Conservation (phyloP, 2,113 vertebrate species). For the Drymodes brunneopygia region DNA sequence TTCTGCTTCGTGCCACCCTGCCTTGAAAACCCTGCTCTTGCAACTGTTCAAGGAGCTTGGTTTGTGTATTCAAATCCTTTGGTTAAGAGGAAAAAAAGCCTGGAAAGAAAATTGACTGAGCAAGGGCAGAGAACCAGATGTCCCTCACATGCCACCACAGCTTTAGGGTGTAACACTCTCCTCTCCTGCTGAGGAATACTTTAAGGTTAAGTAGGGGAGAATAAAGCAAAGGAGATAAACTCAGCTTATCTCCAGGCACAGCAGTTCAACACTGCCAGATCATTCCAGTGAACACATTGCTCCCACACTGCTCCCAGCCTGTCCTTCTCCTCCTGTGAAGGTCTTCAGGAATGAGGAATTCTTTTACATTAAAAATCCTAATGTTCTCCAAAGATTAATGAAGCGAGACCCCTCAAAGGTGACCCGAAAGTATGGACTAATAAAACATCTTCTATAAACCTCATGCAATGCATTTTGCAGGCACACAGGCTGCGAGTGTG, state of each 20-base stretch:
- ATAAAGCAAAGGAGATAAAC: constrained; percentile 28
- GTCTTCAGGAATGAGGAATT: not conserved
- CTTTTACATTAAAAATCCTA: not conserved
- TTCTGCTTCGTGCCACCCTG: not conserved
- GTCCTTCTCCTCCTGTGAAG: not conserved
- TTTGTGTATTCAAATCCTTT: not conserved
- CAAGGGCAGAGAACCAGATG: rapidly evolving
- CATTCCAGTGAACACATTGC: not conserved
- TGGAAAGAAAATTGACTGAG: not conserved
- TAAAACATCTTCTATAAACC: not conserved
- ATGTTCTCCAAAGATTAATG: not conserved
- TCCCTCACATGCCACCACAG: not conserved
- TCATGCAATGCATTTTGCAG: not conserved
- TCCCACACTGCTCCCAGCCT: not conserved
- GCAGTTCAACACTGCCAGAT: not conserved
- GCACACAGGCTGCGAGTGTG: not conserved
- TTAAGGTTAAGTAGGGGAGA: constrained; percentile 32
- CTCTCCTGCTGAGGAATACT: not conserved
- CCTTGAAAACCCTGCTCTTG: not conserved
- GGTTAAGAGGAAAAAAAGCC: not conserved
- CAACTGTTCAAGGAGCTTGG: not conserved
- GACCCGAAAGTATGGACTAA: not conserved
- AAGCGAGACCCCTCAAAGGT: not conserved
- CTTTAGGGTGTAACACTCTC: not conserved
- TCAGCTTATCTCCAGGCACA: constrained; percentile 20